Base-by-base conservation (phyloP, 1,140 invertebrate species). In the Caenorhabditis inopinata region DNA sequence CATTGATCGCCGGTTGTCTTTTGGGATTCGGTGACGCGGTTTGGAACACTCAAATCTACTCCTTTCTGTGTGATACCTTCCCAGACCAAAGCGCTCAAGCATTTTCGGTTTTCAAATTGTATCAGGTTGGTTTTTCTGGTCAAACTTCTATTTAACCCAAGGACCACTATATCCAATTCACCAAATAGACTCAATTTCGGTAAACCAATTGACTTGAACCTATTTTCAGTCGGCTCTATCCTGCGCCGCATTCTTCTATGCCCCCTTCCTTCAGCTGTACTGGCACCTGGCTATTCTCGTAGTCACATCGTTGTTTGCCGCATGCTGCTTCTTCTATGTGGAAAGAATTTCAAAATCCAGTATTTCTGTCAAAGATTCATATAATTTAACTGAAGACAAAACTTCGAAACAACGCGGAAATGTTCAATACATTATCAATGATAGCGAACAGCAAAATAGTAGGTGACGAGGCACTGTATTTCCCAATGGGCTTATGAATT, bases 1-100 rank as follows among this genome's bases (percentile, higher is more conserved):
- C 95, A 0, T 92, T 97, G 88, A 89, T 94, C 12, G 95, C 94
- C 89, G 94, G 94, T 85, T 93, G 96, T 84, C 89, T 96, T 0
- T 90, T 97, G 0, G 96, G 96, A n/a, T 93, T 98, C 84, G 96
- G 95, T 1, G 96, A 98, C 89, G 93, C 94, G 23, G 96, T 95
- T 89, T 96, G 93, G 89, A 98, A 97, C 86, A 98, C 96, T 74
- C 85, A 98, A 58, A 68, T 68, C 12, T 68, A 68, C n/a, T 68
- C 58, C n/a, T 68, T 68, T 32, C 32, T 68, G 12, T 68, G 78
- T 79, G 62, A 46, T 38, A 58, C 49, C 42, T 45, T 51, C 9
- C 16, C 49, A n/a, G 45, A 46, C 38, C 49, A 38, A 23, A 58
- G 47, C 25, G 51, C 38, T 21, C 42, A 58, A 38, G 46, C 75